Percentiles rank a stretch among this genome's conserved stretches.
These are phyloP conservation scores for Conopomorpha cramerella DNA, from an alignment of 1,140 invertebrate genomes.

Conservation along the genomic window DNA sequence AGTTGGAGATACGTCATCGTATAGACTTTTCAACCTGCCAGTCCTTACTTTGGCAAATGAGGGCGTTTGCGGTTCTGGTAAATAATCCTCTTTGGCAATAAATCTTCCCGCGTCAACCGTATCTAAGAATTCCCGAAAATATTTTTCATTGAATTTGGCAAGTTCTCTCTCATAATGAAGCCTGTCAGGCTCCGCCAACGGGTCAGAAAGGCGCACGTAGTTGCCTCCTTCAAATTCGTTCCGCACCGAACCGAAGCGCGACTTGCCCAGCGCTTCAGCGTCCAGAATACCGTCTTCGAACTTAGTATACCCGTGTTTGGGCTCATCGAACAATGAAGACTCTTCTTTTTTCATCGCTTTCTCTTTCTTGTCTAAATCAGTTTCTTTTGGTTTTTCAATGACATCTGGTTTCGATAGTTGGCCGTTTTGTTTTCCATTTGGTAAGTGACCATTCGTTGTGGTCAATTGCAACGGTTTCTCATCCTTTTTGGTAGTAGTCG, in stretches of 20 bases:
- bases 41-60: constrained; percentile 51
- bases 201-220: constrained; percentile 39
- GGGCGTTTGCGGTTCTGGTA: constrained; percentile 50
- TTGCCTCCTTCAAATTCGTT: constrained; percentile 40
- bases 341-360: constrained; percentile 20
- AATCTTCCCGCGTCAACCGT: constrained; percentile 22
- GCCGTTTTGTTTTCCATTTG: constrained; percentile 10
- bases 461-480: constrained; percentile 15
- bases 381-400: constrained; percentile 20
- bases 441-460: constrained; percentile 1
- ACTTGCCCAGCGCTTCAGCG: constrained; percentile 29
- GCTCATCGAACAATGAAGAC: constrained; percentile 21
- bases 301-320: constrained; percentile 24
- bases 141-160: constrained; percentile 47
- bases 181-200: constrained; percentile 26
- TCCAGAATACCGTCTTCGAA: constrained; percentile 26
- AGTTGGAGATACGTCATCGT: constrained; percentile 33
- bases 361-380: constrained; percentile 29
- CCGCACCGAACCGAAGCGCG: constrained; percentile 47
- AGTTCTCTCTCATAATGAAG: constrained; percentile 45
- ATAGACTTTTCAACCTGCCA: constrained; percentile 26
- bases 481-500: constrained; percentile 35
- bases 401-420: constrained; percentile 19
- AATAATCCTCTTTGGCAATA: constrained; percentile 40
- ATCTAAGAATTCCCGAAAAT: constrained; percentile 38